These are phyloP conservation scores for Linyphia triangularis DNA, from an alignment of 2,888 invertebrate genomes.

Conservation along the genomic window DNA sequence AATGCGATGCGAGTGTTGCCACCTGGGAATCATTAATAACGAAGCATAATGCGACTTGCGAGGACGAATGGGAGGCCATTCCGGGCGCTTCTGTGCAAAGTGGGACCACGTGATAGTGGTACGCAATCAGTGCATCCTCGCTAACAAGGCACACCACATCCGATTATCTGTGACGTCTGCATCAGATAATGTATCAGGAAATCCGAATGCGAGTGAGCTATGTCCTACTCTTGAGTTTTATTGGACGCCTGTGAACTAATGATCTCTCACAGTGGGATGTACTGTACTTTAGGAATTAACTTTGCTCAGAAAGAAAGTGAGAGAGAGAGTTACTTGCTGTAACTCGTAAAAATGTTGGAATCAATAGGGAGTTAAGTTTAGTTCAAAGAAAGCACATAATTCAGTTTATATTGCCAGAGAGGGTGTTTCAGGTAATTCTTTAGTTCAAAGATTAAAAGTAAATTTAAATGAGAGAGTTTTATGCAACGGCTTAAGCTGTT, in stretches of 20 bases:
- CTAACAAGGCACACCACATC: slow-evolving; percentile 8
- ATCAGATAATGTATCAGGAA: slow-evolving; percentile 39
- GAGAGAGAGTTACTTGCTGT: slow-evolving; percentile 7
- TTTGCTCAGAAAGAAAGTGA: neutral
- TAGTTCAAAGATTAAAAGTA: no score
- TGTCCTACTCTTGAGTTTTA: slow-evolving; percentile 2
- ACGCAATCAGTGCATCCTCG: slow-evolving; percentile 40
- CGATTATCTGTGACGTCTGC: slow-evolving; percentile 56
- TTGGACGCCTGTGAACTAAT: slow-evolving; percentile 22
- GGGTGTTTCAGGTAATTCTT: no score
- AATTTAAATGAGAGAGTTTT: no score
- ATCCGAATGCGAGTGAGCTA: slow-evolving; percentile 14
- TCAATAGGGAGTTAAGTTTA: no score
- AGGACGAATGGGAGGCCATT: slow-evolving; percentile 46
- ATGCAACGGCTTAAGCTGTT: no score
- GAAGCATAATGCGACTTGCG: slow-evolving; percentile 59
- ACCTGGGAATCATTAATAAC: slow-evolving; percentile 68
- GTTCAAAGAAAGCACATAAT: no score
- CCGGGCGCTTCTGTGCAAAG: slow-evolving; percentile 24
- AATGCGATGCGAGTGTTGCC: slow-evolving; percentile 61
- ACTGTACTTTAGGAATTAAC: slow-evolving; percentile 15
- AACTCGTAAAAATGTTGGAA: slow-evolving; percentile 9
- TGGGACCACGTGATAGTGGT: slow-evolving; percentile 55
- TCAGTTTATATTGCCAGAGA: no score
- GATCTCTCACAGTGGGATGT: slow-evolving; percentile 8